Evolutionary conservation across 1,140 invertebrate genomes (phyloP).

Genomic region (Polypedilum vanderplanki): DNA sequence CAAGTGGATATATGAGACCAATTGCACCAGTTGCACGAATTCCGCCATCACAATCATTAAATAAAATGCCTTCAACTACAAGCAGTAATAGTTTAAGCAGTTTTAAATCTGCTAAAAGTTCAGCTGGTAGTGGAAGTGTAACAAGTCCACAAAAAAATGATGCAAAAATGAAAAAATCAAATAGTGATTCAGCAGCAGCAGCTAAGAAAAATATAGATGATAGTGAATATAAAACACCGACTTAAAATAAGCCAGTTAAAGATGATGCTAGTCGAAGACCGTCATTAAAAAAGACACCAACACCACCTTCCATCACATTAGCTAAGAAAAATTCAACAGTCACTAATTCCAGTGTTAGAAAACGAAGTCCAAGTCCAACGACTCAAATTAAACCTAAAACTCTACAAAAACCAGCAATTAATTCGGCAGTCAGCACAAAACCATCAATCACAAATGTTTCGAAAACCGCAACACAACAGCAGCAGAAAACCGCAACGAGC

Average conservation of each 20-base stretch:
- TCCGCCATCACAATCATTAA: conserved; percentile 53
- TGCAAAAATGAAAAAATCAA: conserved; percentile 29
- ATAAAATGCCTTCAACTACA: conserved; percentile 33
- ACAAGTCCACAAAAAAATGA: conserved; percentile 10
- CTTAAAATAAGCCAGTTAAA: conserved; percentile 34
- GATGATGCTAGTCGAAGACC: not conserved
- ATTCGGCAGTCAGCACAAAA: not conserved
- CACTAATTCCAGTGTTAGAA: not conserved
- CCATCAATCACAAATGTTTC: not conserved
- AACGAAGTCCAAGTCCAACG: not conserved
- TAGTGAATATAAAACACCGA: conserved; percentile 36
- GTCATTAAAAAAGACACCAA: not conserved
- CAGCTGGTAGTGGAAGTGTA: conserved; percentile 16
- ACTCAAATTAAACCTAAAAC: conserved; percentile 10
- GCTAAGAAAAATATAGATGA: conserved; percentile 30
- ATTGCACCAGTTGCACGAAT: conserved; percentile 58
- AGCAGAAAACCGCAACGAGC: conserved; percentile 32
- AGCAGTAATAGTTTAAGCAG: conserved; percentile 32
- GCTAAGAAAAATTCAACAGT: not conserved
- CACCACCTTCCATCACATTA: not conserved
- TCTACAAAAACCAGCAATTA: not conserved
- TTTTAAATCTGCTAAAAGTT: conserved; percentile 23
- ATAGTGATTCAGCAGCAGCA: conserved; percentile 26
- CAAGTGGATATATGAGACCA: conserved; percentile 65
- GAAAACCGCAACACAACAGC: not conserved